Evolutionary conservation across 1,140 invertebrate species (phyloP).

Genomic region (Apolygus lucorum): DNA sequence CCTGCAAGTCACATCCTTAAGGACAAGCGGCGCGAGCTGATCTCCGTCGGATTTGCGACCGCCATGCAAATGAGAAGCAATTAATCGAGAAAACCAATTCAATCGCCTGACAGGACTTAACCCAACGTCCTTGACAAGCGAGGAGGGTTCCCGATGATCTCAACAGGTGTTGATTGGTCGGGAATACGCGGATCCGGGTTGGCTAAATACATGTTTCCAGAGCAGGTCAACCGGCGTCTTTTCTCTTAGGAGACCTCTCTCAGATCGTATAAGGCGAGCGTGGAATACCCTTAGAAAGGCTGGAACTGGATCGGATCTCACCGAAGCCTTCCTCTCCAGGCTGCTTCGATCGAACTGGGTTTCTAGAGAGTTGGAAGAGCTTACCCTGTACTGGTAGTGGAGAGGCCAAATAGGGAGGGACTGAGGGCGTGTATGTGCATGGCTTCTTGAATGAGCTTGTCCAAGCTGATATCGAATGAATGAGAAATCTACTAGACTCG

Average conservation of each 20-base stretch:
- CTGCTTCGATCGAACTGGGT: not conserved
- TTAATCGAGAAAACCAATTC: not conserved
- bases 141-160: too few relatives aligned
- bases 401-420: too few relatives aligned
- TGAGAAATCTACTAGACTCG: too few relatives aligned
- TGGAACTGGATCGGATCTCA: slow-evolving; percentile 1
- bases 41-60: not conserved
- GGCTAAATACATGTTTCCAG: slow-evolving; percentile 23
- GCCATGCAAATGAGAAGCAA: not conserved
- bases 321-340: not conserved
- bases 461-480: too few relatives aligned
- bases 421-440: too few relatives aligned
- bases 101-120: not conserved
- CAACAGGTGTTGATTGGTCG: slow-evolving; percentile 3
- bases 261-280: not conserved
- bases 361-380: slow-evolving; percentile 9
- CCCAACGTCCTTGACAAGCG: not conserved
- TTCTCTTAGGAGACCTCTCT: slow-evolving; percentile 5
- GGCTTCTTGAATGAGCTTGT: too few relatives aligned
- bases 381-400: too few relatives aligned
- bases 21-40: too few relatives aligned
- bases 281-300: not conserved
- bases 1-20: too few relatives aligned
- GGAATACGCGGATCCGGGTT: slow-evolving; percentile 15
- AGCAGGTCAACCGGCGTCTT: slow-evolving; percentile 22